Evolutionary conservation across 1,140 invertebrate genomes (phyloP).

Genomic region (Hyles euphorbiae): DNA sequence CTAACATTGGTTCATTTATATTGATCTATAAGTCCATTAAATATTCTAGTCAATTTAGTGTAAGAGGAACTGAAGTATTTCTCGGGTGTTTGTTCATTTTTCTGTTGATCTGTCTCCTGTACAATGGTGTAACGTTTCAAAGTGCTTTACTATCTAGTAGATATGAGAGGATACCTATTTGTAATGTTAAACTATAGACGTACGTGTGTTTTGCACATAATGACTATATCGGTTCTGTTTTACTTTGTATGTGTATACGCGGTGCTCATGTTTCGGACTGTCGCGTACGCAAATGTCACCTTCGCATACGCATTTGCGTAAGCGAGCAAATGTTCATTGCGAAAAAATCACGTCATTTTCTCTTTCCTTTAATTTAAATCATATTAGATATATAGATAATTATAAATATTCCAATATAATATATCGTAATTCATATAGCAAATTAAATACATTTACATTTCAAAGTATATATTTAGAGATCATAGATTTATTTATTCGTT

Average conservation of each 20-base stretch:
- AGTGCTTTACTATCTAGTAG: conserved; percentile 75
- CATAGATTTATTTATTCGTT: too few relatives aligned
- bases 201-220: conserved; percentile 67
- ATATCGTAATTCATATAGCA: too few relatives aligned
- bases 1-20: background rate
- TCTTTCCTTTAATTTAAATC: too few relatives aligned
- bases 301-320: too few relatives aligned
- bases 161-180: conserved; percentile 65
- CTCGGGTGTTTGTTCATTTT: background rate
- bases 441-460: too few relatives aligned
- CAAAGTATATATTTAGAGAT: too few relatives aligned
- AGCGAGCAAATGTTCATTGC: too few relatives aligned
- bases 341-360: too few relatives aligned
- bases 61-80: conserved; percentile 20
- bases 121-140: conserved; percentile 62
- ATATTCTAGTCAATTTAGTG: conserved; percentile 61
- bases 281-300: too few relatives aligned
- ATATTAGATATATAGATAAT: too few relatives aligned
- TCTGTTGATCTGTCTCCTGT: conserved; percentile 12
- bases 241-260: background rate
- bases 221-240: conserved; percentile 27
- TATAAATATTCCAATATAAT: too few relatives aligned
- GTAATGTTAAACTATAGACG: conserved; percentile 66
- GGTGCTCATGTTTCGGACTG: too few relatives aligned
- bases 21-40: background rate